Evolutionary conservation across 2,888 invertebrate genomes (phyloP).

Genomic region (Clistopyga incitator): DNA sequence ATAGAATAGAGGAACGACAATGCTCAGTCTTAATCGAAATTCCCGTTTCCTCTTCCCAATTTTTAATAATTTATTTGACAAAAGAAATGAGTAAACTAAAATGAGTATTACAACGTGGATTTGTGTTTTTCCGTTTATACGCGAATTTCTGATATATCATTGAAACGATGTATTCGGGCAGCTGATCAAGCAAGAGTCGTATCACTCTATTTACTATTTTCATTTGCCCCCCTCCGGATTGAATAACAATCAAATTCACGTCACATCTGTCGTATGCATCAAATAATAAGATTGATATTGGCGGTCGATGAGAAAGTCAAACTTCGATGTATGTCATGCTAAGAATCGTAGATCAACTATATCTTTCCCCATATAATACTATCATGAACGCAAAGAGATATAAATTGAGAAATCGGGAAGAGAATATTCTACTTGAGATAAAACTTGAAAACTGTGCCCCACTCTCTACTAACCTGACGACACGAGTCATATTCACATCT

Average conservation of each 20-base stretch:
- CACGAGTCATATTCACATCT: neutral
- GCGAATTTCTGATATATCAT: neutral
- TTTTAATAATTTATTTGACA: no score
- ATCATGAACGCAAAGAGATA: no score
- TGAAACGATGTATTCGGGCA: neutral
- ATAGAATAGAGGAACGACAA: slow-evolving; percentile 69
- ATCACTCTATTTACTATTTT: no score
- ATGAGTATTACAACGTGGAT: no score
- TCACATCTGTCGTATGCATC: neutral
- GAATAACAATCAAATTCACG: neutral
- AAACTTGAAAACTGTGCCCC: no score
- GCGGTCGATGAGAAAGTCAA: neutral
- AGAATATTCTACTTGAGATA: no score
- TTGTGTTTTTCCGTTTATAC: neutral
- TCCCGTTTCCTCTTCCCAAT: neutral
- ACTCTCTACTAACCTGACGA: neutral
- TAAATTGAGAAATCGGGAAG: no score
- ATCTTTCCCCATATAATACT: no score
- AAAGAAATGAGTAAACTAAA: no score
- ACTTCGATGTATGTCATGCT: neutral
- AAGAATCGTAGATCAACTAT: neutral
- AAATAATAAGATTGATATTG: neutral
- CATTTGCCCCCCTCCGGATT: neutral
- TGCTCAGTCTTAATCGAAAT: neutral
- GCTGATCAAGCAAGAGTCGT: neutral